A percentile compares a stretch with the other conserved stretches of the same genome.
Conservation (phyloP, 2,113 vertebrate species). For the Sakesphorus luctuosus region DNA sequence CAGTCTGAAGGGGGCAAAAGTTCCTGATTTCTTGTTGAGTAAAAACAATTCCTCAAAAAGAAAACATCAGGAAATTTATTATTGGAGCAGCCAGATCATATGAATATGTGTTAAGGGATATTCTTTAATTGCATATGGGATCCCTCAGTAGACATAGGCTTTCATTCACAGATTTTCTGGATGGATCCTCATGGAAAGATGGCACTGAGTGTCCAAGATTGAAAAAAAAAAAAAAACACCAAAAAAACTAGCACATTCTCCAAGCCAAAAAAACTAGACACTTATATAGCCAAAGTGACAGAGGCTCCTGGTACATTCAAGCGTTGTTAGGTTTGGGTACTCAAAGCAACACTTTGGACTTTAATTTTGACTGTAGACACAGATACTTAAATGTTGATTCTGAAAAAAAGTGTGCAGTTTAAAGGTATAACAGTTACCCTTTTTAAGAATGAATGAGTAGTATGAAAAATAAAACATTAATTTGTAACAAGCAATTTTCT, state of each 20-base stretch:
- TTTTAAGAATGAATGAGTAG: neutral
- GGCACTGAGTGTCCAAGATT: neutral
- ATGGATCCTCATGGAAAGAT: neutral
- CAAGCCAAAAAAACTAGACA: neutral
- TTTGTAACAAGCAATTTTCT: neutral
- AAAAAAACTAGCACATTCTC: neutral
- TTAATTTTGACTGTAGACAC: neutral
- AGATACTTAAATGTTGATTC: neutral
- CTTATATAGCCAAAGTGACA: neutral
- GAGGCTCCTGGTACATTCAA: neutral
- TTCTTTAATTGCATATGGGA: neutral
- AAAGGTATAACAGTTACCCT: neutral
- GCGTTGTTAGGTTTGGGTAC: neutral
- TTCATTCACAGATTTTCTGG: accelerated
- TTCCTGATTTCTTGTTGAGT: neutral
- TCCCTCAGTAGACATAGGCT: neutral
- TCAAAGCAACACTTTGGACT: neutral
- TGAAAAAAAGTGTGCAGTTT: neutral
- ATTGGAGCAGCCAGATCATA: neutral
- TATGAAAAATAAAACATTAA: neutral
- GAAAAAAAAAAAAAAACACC: neutral
- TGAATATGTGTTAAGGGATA: accelerated
- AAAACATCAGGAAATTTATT: neutral
- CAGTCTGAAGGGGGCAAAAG: neutral
- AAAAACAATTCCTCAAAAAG: neutral